A percentile compares a stretch with the other conserved stretches of the same genome.
phyloP scores from a whole-genome alignment of 2,113 vertebrate species.

The Sorex araneus region DNA sequence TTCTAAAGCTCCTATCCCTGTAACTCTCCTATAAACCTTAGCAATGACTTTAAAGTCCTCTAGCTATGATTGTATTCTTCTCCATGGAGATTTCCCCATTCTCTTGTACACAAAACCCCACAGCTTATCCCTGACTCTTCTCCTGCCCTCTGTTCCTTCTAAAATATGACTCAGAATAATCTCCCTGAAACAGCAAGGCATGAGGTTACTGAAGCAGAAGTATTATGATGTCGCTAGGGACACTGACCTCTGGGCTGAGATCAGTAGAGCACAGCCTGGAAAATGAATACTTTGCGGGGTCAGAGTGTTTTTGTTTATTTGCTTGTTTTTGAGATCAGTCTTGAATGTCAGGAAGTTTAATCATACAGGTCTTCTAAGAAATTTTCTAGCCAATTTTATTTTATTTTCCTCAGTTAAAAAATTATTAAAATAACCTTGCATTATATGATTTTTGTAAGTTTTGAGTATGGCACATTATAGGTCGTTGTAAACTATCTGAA shows the following conservation, averaged over 20 bases:
- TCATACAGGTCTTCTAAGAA: conserved; percentile 47
- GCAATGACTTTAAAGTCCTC: background rate
- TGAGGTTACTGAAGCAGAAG: conserved; percentile 48
- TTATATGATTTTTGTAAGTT: background rate
- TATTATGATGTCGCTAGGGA: conserved; percentile 8
- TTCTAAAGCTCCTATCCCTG: background rate
- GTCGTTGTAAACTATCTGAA: background rate
- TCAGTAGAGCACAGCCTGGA: conserved; percentile 41
- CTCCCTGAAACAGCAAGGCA: conserved; percentile 58
- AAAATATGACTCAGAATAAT: conserved; percentile 61
- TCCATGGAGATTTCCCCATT: conserved; percentile 38
- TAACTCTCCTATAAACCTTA: background rate
- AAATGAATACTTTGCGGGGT: conserved; percentile 26
- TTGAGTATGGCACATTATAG: background rate
- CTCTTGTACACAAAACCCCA: conserved; percentile 16
- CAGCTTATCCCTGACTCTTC: conserved; percentile 52
- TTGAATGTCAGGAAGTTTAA: conserved; percentile 48
- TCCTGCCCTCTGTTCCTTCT: conserved; percentile 48
- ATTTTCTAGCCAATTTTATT: background rate
- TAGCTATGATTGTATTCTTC: background rate
- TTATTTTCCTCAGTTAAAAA: conserved; percentile 1
- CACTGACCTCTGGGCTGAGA: conserved; percentile 40
- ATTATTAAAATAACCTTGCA: background rate
- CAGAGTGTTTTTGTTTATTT: conserved; percentile 8
- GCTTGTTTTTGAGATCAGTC: conserved; percentile 35